Evolutionary conservation across 2,113 vertebrate genomes (phyloP).

Genomic region (Thomomys bottae): DNA sequence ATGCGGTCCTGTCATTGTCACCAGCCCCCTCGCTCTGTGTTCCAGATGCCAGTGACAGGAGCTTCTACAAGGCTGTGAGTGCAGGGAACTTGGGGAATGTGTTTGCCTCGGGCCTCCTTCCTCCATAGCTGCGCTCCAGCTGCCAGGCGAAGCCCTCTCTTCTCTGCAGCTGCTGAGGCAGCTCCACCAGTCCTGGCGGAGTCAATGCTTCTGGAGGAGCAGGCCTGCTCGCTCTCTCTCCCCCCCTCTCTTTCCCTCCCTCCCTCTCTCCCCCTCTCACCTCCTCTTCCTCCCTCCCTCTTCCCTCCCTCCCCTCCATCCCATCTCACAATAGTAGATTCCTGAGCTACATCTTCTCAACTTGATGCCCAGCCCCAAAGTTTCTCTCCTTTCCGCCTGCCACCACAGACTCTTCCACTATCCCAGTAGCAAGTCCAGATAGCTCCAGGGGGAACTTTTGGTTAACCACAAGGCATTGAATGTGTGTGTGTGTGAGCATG

Average conservation of each 20-base stretch:
- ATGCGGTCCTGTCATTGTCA: slow-evolving; percentile 14
- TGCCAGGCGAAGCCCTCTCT: slow-evolving; percentile 46
- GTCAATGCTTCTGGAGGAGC: not conserved
- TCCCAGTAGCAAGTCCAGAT: not conserved
- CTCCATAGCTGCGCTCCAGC: slow-evolving; percentile 49
- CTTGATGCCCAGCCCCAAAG: not conserved
- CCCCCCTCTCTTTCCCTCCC: not conserved
- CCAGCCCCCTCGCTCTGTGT: slow-evolving; percentile 47
- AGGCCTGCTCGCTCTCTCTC: not conserved
- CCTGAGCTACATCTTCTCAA: not conserved
- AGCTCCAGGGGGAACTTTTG: not conserved
- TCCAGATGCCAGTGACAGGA: slow-evolving; percentile 22
- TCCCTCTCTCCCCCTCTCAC: no score
- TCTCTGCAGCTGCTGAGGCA: slow-evolving; percentile 6
- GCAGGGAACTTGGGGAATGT: slow-evolving; percentile 31
- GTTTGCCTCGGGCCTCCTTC: slow-evolving; percentile 36
- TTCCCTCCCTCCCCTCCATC: no score
- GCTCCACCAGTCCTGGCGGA: not conserved
- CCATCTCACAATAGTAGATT: accelerated
- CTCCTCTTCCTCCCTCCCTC: no score
- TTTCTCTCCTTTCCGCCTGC: not conserved
- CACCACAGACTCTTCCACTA: not conserved
- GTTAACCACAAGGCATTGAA: no score
- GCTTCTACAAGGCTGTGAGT: slow-evolving; percentile 43
- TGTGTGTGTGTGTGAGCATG: no score